Evolutionary conservation across 2,888 invertebrate species (phyloP), one percentile per base, ranked within the genome.

Genomic region (Phyllotreta cruciferae): DNA sequence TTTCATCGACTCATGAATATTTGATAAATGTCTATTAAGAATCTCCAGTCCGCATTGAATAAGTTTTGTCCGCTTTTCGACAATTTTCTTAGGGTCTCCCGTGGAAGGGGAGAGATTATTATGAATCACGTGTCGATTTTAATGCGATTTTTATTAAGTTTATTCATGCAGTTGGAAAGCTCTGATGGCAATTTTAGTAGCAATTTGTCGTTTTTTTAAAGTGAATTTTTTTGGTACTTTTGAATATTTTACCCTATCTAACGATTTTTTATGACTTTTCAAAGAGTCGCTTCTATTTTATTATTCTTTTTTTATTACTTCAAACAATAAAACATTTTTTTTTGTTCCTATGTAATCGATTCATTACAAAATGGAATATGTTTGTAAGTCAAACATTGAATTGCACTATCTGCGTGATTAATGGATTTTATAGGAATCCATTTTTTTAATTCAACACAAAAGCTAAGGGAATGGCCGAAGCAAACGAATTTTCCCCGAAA

Each of bases 1-100:
- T 57, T 57, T 49, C 39, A 57, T 49, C 39, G 45, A 14, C 39
- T 57, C 57, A 57, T 57, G 57, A 57, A 57, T 57, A 57, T 57
- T 57, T 57, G 57, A 57, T 49, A 57, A 57, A 49, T 14, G 38
- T 34, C 49, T 47, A 49, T 57, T 57, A 57, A 57, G 49, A 57
- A 39, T 49, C 39, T 39, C 24, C 45, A 3, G 37, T 47, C 49
- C 34, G 38, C 11, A 24, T 49, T 49, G 34, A 39, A 47, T 39
- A n/a, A 8, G n/a, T 56, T 56, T 56, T 47, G 37, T 56, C 47
- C 14, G 14, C 11, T 56, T 47, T 37, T 41, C 56, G 36, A 41
- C 42, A 44, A 56, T 57, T 49, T 57, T 57, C 56, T 11, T n/a
- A 8, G 10, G 36, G 36, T 47, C 34, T 47, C 24, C 47, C 8